phyloP scores from a whole-genome alignment of 2,888 invertebrate species.

The Leptopterna dolabrata region DNA sequence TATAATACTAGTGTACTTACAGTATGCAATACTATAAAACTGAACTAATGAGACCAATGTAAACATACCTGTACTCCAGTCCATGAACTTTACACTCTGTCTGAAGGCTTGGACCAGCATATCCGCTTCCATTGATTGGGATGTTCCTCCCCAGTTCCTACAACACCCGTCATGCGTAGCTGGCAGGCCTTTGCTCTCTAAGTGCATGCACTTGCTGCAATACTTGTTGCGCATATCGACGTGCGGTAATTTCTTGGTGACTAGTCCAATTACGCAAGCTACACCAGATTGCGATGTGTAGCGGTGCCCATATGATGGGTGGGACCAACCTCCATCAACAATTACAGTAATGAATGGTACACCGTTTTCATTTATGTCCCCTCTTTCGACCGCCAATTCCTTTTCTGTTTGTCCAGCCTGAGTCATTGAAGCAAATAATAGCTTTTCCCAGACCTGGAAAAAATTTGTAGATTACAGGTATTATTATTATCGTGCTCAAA shows the following conservation, averaged over 20 bases:
- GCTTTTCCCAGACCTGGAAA: not conserved
- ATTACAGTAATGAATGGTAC: not conserved
- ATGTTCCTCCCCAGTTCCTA: constrained; percentile 15
- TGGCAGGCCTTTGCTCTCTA: not conserved
- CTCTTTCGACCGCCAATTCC: not conserved
- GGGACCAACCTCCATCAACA: constrained; percentile 29
- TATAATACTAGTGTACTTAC: too few relatives aligned
- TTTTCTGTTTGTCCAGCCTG: not conserved
- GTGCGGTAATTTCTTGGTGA: constrained; percentile 11
- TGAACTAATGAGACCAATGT: too few relatives aligned
- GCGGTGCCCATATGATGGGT: not conserved
- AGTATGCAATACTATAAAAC: too few relatives aligned
- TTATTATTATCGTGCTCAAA: not conserved
- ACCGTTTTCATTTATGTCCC: not conserved
- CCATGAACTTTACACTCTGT: not conserved
- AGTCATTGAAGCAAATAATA: not conserved
- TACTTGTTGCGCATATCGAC: constrained; percentile 17
- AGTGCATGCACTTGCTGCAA: not conserved
- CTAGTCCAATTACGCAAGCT: not conserved
- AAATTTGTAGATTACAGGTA: not conserved
- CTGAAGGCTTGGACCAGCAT: constrained; percentile 16
- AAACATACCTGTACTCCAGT: not conserved
- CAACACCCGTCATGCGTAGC: not conserved
- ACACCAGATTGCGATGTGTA: too few relatives aligned
- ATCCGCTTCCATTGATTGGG: not conserved